phyloP scores from a whole-genome alignment of 2,113 vertebrate species.

The Cyanoliseus patagonus region DNA sequence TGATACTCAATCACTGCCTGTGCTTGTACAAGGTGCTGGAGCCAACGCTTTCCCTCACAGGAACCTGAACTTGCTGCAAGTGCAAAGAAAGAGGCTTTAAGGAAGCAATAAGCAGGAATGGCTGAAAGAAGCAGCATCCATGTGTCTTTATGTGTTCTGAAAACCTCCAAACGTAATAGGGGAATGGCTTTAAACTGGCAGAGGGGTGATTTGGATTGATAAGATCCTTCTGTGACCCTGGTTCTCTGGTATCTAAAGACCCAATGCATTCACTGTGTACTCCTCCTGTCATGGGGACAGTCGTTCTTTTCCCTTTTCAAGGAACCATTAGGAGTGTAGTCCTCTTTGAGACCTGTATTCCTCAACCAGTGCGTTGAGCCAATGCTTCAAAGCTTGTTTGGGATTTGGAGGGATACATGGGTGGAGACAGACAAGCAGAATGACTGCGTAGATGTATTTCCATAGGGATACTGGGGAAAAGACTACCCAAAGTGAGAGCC shows the following conservation, averaged over 20 bases:
- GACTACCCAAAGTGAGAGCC: slow-evolving; percentile 15
- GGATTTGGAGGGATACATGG: background rate
- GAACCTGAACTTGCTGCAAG: too few species aligned
- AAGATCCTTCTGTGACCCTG: background rate
- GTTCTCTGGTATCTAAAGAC: background rate
- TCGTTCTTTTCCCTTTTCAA: background rate
- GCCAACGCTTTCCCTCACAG: too few species aligned
- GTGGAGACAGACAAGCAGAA: background rate
- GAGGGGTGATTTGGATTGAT: background rate
- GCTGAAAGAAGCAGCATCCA: background rate
- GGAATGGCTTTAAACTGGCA: background rate
- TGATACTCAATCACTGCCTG: too few species aligned
- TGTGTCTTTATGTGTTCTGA: background rate
- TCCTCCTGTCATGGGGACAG: background rate
- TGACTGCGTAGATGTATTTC: background rate
- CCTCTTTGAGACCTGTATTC: background rate
- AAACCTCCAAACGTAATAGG: background rate
- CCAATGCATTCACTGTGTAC: background rate
- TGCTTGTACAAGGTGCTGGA: background rate
- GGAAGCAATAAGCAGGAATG: background rate
- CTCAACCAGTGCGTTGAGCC: background rate
- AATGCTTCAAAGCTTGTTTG: background rate
- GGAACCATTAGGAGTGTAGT: background rate
- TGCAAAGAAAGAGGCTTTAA: background rate
- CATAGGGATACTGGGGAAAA: background rate